Evolutionary conservation across 2,113 vertebrate genomes (phyloP).

Genomic region (Benitochromis conjunctus): DNA sequence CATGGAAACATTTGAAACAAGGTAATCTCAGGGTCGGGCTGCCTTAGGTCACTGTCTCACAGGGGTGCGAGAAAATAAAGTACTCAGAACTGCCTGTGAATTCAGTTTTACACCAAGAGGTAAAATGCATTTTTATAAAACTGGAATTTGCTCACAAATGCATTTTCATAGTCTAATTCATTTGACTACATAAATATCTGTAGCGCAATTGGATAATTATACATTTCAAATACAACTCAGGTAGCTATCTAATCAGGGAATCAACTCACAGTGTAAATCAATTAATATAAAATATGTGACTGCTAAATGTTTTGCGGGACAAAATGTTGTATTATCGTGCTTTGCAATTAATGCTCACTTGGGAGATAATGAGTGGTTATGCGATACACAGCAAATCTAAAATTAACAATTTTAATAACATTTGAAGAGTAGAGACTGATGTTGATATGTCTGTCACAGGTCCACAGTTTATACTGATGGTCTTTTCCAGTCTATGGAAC

Average conservation of each 20-base stretch:
- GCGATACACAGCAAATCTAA: neutral
- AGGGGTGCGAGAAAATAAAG: neutral
- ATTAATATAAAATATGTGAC: slow-evolving; percentile 2
- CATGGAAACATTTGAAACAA: slow-evolving; percentile 7
- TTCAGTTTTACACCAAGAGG: neutral
- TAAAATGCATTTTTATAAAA: neutral
- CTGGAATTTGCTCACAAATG: neutral
- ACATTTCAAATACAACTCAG: neutral
- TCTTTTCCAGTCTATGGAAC: slow-evolving; percentile 1
- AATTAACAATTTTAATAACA: neutral
- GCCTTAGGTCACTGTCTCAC: neutral
- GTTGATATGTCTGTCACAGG: neutral
- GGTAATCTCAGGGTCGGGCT: slow-evolving; percentile 1
- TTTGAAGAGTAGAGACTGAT: neutral
- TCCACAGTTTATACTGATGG: slow-evolving; percentile 7
- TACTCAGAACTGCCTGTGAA: neutral
- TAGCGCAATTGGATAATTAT: neutral
- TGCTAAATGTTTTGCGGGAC: neutral
- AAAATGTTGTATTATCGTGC: neutral
- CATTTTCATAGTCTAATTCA: neutral
- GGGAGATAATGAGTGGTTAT: neutral
- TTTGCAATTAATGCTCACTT: neutral
- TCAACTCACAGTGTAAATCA: neutral
- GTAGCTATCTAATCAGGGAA: neutral
- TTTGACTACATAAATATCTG: neutral